Evolutionary conservation across 2,888 invertebrate species (phyloP).

Genomic region (Bellardia bayeri): DNA sequence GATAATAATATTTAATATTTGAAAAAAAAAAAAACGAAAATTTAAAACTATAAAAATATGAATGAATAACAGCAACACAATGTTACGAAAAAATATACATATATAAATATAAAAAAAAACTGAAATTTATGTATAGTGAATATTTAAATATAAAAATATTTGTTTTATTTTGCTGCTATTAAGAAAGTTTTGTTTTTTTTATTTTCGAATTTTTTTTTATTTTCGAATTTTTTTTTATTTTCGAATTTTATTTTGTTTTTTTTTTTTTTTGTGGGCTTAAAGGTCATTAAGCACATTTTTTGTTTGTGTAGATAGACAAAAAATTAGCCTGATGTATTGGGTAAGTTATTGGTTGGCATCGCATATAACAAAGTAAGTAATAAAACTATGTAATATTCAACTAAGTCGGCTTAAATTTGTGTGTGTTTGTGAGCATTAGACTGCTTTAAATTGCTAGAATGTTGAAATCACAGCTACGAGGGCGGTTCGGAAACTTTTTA

Average conservation of each 20-base stretch:
- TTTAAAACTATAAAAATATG: not conserved
- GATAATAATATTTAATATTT: not conserved
- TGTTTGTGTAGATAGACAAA: not conserved
- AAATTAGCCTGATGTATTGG: not conserved
- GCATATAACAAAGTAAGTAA: too few species aligned
- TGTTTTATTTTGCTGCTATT: conserved; percentile 56
- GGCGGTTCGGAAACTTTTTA: too few species aligned
- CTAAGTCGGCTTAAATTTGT: too few species aligned
- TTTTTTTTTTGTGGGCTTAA: not conserved
- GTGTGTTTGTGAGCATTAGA: too few species aligned
- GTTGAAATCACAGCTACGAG: too few species aligned
- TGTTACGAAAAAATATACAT: conserved; percentile 42
- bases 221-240: too few species aligned
- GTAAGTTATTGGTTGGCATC: not conserved
- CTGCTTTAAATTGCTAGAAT: too few species aligned
- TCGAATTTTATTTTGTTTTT: too few species aligned
- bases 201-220: too few species aligned
- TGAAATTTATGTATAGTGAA: conserved; percentile 54
- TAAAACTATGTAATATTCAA: too few species aligned
- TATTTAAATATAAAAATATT: conserved; percentile 59
- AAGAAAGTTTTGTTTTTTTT: not conserved
- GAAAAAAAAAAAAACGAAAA: conserved; percentile 6
- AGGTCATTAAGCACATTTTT: not conserved
- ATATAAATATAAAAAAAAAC: conserved; percentile 10
- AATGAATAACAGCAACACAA: conserved; percentile 36